Evolutionary conservation across 1,140 invertebrate species (phyloP), one percentile per base, ranked within the genome.

Genomic region (Coenobita brevimanus): DNA sequence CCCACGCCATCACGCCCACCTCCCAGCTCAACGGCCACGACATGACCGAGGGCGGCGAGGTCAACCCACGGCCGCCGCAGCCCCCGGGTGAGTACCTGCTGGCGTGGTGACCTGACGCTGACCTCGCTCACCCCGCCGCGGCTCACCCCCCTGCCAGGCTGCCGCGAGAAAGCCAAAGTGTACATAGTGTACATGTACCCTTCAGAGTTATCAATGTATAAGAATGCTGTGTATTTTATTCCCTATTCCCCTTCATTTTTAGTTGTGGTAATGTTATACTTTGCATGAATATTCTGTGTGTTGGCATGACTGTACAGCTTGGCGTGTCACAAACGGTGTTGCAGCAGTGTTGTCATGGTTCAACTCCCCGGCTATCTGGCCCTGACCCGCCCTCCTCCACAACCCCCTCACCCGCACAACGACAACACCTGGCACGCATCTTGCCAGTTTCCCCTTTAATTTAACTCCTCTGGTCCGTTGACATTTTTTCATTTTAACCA

Each of bases 81-180:
- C 86, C 85, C 54, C 82, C 90, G 85, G 90, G 90, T 91, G 90
- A 91, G 90, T 91, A 89, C 82, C 89, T 91, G 78, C 67, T 91
- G 83, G 89, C 89, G 60, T 90, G 89, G 85, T 88, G 76, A 89
- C 73, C 71, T 78, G 82, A 30, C 13, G 3, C 38, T 30, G 67
- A 36, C 38, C 27, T 27, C 41, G 62, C 41, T 71, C 50, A 17
- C 46, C 46, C 46, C 17, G 17, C 46, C 17, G 17, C 46, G 6
- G 17, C 46, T 17, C 46, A 8, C 6, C 46, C 17, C 46, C 46
- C 46, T 50, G 46, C 46, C 17, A 50, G 46, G 73, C 82, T 85
- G 57, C 54, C 57, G 41, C 73, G 43, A 54, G 73, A 62, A 76
- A 85, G 73, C 82, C 82, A 85, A 85, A 85, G 82, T 85, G 82